Conservation (phyloP, 2,113 vertebrate genomes). For the Anguilla rostrata region DNA sequence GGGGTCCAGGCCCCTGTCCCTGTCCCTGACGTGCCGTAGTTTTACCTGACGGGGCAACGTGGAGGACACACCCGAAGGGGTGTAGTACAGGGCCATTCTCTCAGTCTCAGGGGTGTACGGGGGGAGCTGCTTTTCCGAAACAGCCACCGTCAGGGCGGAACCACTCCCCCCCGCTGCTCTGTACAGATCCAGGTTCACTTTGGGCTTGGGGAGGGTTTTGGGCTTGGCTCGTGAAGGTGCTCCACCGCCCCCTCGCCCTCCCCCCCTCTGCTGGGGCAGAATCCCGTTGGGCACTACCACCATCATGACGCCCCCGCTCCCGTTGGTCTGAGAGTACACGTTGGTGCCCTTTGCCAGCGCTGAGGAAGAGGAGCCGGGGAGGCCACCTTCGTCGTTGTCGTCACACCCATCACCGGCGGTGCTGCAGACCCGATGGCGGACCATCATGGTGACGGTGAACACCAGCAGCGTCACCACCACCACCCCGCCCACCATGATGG, state of each 20-base stretch:
- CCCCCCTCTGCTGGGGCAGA: constrained; percentile 51
- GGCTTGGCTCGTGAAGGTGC: constrained; percentile 56
- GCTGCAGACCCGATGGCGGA: constrained; percentile 79
- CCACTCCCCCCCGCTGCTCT: constrained; percentile 54
- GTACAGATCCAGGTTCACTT: constrained; percentile 63
- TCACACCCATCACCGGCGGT: constrained; percentile 62
- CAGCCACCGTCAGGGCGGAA: constrained; percentile 47
- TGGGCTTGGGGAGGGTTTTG: constrained; percentile 57
- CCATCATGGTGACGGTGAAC: constrained; percentile 88
- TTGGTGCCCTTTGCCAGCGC: constrained; percentile 71
- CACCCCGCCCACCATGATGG: constrained; percentile 83
- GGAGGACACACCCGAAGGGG: constrained; percentile 57
- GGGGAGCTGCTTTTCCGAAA: constrained; percentile 35
- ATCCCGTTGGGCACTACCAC: constrained; percentile 74
- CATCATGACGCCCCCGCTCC: constrained; percentile 76
- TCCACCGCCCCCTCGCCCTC: constrained; percentile 41
- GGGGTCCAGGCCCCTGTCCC: constrained; percentile 11
- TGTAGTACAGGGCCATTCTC: constrained; percentile 63
- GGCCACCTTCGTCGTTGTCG: constrained; percentile 41
- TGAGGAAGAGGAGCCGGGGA: constrained; percentile 46
- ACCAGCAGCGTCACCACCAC: constrained; percentile 86
- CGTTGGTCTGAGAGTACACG: constrained; percentile 82
- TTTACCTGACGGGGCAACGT: constrained; percentile 61
- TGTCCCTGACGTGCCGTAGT: constrained; percentile 21
- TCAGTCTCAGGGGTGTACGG: constrained; percentile 59